A percentile compares a stretch with the other conserved stretches of the same genome.
Evolutionary conservation across 1,140 invertebrate species (phyloP).

Genomic region (Panonychus citri): DNA sequence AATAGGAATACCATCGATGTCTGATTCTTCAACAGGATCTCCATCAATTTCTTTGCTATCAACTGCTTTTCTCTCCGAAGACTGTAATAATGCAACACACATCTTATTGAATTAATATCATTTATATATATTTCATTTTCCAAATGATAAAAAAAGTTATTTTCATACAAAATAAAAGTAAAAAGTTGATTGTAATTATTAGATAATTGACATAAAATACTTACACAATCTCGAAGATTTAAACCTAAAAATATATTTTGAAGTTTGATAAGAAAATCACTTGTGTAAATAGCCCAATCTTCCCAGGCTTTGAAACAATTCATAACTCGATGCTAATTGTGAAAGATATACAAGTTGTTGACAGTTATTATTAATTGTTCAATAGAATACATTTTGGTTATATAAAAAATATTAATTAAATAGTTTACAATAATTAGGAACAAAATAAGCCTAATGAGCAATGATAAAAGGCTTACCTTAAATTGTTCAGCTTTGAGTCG

Average conservation of each 20-base stretch:
- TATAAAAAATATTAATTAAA: neutral
- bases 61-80: slow-evolving; percentile 1
- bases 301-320: slow-evolving; percentile 87
- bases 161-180: neutral
- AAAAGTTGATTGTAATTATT: neutral
- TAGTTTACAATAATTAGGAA: neutral
- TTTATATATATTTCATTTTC: neutral
- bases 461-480: slow-evolving; percentile 27
- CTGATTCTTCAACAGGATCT: slow-evolving; percentile 29
- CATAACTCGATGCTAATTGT: slow-evolving; percentile 51
- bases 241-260: slow-evolving; percentile 74
- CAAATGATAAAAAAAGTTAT: neutral
- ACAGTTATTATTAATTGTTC: neutral
- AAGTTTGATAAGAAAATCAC: slow-evolving; percentile 67
- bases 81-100: neutral
- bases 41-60: slow-evolving; percentile 15
- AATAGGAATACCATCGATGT: slow-evolving; percentile 57
- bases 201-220: neutral
- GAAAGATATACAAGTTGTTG: slow-evolving; percentile 2
- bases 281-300: slow-evolving; percentile 89
- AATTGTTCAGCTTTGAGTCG: slow-evolving; percentile 85
- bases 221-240: slow-evolving; percentile 17
- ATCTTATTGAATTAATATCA: neutral
- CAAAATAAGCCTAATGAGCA: neutral
- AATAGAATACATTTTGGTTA: neutral